Conservation (phyloP, 2,888 invertebrate genomes). For the Chloroclysta siterata region DNA sequence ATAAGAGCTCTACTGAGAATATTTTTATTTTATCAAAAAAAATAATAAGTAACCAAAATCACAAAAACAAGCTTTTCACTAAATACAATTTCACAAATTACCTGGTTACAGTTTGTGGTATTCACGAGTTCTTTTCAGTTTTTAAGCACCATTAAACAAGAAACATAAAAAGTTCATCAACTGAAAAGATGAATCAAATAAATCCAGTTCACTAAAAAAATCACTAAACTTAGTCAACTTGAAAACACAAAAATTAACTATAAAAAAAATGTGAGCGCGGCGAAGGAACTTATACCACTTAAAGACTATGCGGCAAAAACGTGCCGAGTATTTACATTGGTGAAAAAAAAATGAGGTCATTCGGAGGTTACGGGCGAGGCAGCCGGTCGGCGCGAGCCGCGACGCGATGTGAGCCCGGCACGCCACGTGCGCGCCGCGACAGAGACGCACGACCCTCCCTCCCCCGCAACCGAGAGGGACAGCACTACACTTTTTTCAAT, state of each 20-base stretch:
- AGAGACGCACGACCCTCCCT: slow-evolving; percentile 54
- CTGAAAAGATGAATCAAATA: slow-evolving; percentile 50
- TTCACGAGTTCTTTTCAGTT: slow-evolving; percentile 24
- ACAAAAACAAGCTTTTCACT: slow-evolving; percentile 11
- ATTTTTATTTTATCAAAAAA: slow-evolving; percentile 30
- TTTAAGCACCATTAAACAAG: slow-evolving; percentile 58
- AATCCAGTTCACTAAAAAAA: slow-evolving; percentile 49
- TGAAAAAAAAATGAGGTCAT: slow-evolving; percentile 84
- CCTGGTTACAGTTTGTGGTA: slow-evolving; percentile 21
- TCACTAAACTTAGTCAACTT: slow-evolving; percentile 58
- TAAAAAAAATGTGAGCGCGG: slow-evolving; percentile 61
- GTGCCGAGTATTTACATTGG: slow-evolving; percentile 84
- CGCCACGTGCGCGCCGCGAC: slow-evolving; percentile 80
- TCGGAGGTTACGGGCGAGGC: slow-evolving; percentile 84
- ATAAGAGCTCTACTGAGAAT: slow-evolving; percentile 17
- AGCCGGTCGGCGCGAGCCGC: slow-evolving; percentile 83
- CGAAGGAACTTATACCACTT: slow-evolving; percentile 83
- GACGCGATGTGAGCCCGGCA: slow-evolving; percentile 71
- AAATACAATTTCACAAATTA: slow-evolving; percentile 12
- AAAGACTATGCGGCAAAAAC: slow-evolving; percentile 82
- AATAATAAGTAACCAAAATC: slow-evolving; percentile 7
- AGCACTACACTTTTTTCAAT: slow-evolving; percentile 78
- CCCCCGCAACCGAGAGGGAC: slow-evolving; percentile 55
- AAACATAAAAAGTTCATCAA: slow-evolving; percentile 53
- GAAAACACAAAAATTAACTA: slow-evolving; percentile 59